Conservation (phyloP, 1,140 invertebrate genomes). For the fruit fly (Drosophila melanogaster) region DNA sequence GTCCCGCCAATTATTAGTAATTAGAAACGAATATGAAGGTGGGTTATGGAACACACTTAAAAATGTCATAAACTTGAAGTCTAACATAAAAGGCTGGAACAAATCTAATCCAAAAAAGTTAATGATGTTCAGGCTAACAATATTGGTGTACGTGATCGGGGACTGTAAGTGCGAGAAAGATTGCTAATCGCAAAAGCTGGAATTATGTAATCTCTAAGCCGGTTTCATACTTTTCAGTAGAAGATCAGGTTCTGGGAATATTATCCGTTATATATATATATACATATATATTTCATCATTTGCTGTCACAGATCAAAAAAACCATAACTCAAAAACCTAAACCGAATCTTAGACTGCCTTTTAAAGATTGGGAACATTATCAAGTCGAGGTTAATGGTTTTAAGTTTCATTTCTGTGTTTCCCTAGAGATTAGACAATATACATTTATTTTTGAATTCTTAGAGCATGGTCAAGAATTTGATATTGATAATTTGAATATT, state of each 20-base stretch:
- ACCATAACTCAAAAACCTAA: slow-evolving; percentile 1
- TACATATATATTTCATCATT: slow-evolving; percentile 1
- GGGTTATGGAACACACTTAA: slow-evolving; percentile 12
- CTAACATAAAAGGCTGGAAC: background rate
- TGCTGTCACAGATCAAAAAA: background rate
- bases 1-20: slow-evolving; percentile 38
- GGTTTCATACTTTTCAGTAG: slow-evolving; percentile 30
- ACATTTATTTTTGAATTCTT: background rate
- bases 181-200: slow-evolving; percentile 4
- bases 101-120: slow-evolving; percentile 8
- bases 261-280: slow-evolving; percentile 47
- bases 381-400: slow-evolving; percentile 25
- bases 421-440: background rate
- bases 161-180: slow-evolving; percentile 22
- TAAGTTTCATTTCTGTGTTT: background rate
- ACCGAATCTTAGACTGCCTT: background rate
- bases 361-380: slow-evolving; percentile 4
- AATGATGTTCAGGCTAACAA: slow-evolving; percentile 6
- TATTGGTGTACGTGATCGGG: slow-evolving; percentile 18
- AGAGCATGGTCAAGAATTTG: background rate
- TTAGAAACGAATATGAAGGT: slow-evolving; percentile 23
- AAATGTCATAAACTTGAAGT: slow-evolving; percentile 7
- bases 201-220: slow-evolving; percentile 49
- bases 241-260: slow-evolving; percentile 54
- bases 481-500: background rate